Percentiles rank a stretch among this genome's conserved stretches.
Conservation (phyloP, 2,113 vertebrate genomes). For the Naja naja region DNA sequence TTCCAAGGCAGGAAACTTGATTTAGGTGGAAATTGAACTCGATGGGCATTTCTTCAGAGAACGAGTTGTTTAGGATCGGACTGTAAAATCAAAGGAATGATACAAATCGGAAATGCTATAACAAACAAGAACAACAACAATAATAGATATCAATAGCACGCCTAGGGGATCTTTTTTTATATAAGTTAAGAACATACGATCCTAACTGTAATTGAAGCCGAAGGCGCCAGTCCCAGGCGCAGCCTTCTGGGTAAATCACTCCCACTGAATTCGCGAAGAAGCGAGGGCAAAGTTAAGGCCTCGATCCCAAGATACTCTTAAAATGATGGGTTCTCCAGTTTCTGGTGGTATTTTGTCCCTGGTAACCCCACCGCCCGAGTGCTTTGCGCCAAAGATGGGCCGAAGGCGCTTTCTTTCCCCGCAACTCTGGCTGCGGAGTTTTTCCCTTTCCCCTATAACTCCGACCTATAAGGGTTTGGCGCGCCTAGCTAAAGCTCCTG, state of each 20-base stretch:
- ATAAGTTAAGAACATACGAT: background rate
- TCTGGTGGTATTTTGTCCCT: background rate
- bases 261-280: background rate
- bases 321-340: background rate
- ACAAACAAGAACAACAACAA: background rate
- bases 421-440: background rate
- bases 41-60: background rate
- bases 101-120: background rate
- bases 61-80: background rate
- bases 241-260: background rate
- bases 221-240: background rate
- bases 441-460: background rate
- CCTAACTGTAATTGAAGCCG: background rate
- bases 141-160: too few species aligned
- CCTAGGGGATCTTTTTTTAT: too few species aligned
- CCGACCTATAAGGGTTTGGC: background rate
- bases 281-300: background rate
- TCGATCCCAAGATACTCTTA: background rate
- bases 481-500: background rate
- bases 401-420: background rate
- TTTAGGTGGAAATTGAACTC: background rate
- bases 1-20: background rate
- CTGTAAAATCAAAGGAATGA: background rate
- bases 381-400: background rate
- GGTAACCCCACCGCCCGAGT: background rate